Evolutionary conservation across 1,140 invertebrate genomes (phyloP).

Genomic region (Vanessa tameamea): DNA sequence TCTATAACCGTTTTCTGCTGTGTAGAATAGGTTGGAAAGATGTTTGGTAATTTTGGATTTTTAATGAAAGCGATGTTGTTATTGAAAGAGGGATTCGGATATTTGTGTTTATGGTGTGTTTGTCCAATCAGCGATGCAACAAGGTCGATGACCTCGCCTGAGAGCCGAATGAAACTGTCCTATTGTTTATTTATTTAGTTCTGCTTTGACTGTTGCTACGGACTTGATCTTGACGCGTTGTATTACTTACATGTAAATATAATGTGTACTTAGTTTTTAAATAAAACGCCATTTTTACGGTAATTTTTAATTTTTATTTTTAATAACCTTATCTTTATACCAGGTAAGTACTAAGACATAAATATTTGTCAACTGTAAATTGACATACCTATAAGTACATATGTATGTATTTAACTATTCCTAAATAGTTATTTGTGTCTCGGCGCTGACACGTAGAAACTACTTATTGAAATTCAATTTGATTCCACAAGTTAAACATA

Average conservation of each 20-base stretch:
- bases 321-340: neutral
- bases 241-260: slow-evolving; percentile 76
- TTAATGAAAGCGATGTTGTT: slow-evolving; percentile 29
- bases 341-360: neutral
- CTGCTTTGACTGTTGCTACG: slow-evolving; percentile 78
- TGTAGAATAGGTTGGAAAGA: slow-evolving; percentile 45
- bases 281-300: slow-evolving; percentile 71
- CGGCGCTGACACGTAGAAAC: no score
- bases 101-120: slow-evolving; percentile 28
- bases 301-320: slow-evolving; percentile 31
- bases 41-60: slow-evolving; percentile 26
- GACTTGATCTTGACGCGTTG: slow-evolving; percentile 78
- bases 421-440: no score
- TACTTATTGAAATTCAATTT: no score
- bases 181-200: slow-evolving; percentile 73
- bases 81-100: slow-evolving; percentile 30
- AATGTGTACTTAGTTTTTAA: slow-evolving; percentile 62
- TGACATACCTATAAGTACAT: no score
- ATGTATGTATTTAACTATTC: no score
- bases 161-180: slow-evolving; percentile 51
- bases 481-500: no score
- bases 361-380: no score
- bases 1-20: slow-evolving; percentile 42
- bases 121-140: slow-evolving; percentile 56
- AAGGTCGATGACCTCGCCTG: slow-evolving; percentile 53